Evolutionary conservation across 92 coral and sea anemone genomes (phyloP).

Genomic region (Epizoanthus illoricatus): DNA sequence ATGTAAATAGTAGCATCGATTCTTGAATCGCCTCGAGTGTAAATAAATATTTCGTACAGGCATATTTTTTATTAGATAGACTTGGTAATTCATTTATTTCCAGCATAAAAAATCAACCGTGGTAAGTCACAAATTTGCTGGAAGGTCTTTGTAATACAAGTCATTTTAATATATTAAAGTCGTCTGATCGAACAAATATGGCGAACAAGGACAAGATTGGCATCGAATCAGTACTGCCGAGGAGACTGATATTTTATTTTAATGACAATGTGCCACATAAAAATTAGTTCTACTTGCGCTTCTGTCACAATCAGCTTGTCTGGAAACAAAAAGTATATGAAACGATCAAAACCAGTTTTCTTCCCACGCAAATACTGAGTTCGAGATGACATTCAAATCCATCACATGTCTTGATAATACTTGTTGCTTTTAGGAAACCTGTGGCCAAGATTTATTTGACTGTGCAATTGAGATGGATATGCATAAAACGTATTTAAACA

Average conservation of each 20-base stretch:
- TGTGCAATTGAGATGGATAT: neutral
- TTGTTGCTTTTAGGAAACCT: constrained; percentile 2
- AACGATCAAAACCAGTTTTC: neutral
- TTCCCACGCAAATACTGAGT: constrained; percentile 23
- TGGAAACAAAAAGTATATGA: constrained; percentile 2
- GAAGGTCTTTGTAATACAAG: too few species aligned
- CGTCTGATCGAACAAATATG: constrained; percentile 3
- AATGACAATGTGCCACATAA: neutral
- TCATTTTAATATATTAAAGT: neutral
- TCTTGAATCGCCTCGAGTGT: neutral
- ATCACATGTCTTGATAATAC: neutral
- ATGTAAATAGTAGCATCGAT: constrained; percentile 5
- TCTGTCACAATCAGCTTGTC: constrained; percentile 21
- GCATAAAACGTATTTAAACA: neutral
- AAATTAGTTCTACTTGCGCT: constrained; percentile 1
- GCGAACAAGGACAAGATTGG: neutral
- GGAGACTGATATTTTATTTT: neutral
- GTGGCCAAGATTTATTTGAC: constrained; percentile 10
- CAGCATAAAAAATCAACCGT: neutral
- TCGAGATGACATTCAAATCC: neutral
- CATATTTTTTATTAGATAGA: neutral
- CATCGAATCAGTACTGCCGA: neutral
- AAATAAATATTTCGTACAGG: neutral
- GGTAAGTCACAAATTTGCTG: neutral
- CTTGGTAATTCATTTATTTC: neutral